Evolutionary conservation across 2,797 vertebrate species (phyloP), one percentile per base, ranked within the genome.

Genomic region (Sylvilagus floridanus): DNA sequence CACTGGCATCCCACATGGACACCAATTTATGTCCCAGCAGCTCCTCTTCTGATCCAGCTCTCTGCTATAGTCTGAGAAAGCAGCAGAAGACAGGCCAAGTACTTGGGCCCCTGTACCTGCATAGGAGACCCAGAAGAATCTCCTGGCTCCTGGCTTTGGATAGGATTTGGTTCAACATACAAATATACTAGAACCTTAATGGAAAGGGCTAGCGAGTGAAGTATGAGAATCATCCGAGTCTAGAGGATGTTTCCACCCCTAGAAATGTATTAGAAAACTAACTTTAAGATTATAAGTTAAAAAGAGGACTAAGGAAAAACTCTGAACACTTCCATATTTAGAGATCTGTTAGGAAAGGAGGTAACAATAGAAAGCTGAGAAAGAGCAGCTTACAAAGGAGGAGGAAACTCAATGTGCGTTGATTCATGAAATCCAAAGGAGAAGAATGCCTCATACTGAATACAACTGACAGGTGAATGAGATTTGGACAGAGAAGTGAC

Each of bases 181-280:
- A 94, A 89, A 90, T 83, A 94, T 68, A 78, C 73, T 63, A 68
- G 72, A 30, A 94, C 32, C 19, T 54, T 91, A 85, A 92, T 82
- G 24, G 47, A 76, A 88, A 75, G 21, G 24, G 14, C 69, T 65
- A 17, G 47, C 30, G 35, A 88, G 9, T 79, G 63, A 60, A 77
- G 52, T n/a, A 19, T 84, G 57, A 75, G 62, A 68, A 11, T 79
- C 71, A 37, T 54, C 24, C 21, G 13, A 78, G 81, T 90, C 37
- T 72, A 72, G 37, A 50, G 65, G 4, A 86, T 78, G 7, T 86
- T 90, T 92, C 35, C 78, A 57, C 63, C 65, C 13, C 78, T 16
- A 84, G 35, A 75, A 78, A 84, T 75, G 62, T 30, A 71, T 72
- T 13, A 84, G 12, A 77, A 30, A 82, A 35, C 30, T 24, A 37